Conservation (phyloP, 2,113 vertebrate species). For the Poeciliopsis turrubarensis region DNA sequence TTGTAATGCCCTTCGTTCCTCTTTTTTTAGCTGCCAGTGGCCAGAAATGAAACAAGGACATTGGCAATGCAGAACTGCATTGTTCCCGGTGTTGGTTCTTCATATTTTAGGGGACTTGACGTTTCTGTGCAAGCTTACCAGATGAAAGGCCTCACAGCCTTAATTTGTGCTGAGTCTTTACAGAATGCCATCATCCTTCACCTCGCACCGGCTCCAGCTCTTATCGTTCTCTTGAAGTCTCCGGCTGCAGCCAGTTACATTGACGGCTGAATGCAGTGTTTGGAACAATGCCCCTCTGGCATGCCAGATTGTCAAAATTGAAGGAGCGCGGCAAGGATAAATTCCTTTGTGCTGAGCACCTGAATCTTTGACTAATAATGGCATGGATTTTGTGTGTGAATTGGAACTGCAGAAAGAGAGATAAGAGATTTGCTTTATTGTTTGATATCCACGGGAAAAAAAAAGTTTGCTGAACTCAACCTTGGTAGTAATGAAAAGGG, state of each 20-base stretch:
- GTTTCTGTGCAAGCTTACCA: conserved; percentile 6
- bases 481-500: conserved; percentile 28
- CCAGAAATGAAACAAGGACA: too few relatives aligned
- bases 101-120: conserved; percentile 5
- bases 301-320: conserved; percentile 40
- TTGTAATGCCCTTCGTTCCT: too few relatives aligned
- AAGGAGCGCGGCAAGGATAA: conserved; percentile 14
- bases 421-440: not conserved
- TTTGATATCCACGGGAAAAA: conserved; percentile 13
- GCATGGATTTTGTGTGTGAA: not conserved
- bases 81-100: not conserved
- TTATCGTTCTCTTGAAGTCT: conserved; percentile 46
- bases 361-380: conserved; percentile 16
- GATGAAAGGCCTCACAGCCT: conserved; percentile 4
- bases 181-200: conserved; percentile 50
- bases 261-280: conserved; percentile 23
- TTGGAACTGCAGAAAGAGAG: not conserved
- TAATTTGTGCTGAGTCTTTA: conserved; percentile 39
- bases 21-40: too few relatives aligned
- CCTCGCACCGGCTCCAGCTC: conserved; percentile 37
- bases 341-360: conserved; percentile 20
- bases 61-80: not conserved
- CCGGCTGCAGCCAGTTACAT: conserved; percentile 9
- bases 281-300: conserved; percentile 44
- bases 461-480: conserved; percentile 29